These are phyloP conservation scores for Pyrgus malvae DNA, from an alignment of 2,888 invertebrate species.

Conservation along the genomic window DNA sequence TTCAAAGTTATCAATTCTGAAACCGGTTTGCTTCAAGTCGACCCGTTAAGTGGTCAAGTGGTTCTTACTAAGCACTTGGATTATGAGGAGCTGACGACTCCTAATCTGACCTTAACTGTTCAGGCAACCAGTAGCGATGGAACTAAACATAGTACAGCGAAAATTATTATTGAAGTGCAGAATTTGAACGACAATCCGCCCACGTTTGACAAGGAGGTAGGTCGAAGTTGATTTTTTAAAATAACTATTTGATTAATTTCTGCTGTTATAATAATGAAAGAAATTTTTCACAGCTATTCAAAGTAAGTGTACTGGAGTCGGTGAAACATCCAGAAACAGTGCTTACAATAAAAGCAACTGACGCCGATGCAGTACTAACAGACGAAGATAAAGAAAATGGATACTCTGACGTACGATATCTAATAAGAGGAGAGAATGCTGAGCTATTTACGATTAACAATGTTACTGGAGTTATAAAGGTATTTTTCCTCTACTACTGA, in stretches of 20 bases:
- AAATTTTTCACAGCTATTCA: conserved; percentile 77
- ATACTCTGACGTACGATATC: conserved; percentile 87
- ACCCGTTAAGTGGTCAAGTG: conserved; percentile 87
- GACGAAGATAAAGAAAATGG: conserved; percentile 81
- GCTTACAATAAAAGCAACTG: conserved; percentile 86
- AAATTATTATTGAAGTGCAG: conserved; percentile 85
- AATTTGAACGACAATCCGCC: conserved; percentile 92
- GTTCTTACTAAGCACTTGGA: conserved; percentile 88
- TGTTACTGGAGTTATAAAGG: conserved; percentile 85
- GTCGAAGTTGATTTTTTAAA: conserved; percentile 20
- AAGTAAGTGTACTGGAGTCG: conserved; percentile 87
- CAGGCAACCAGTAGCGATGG: conserved; percentile 79
- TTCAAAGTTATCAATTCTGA: conserved; percentile 81
- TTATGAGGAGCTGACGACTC: conserved; percentile 86
- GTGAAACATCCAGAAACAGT: conserved; percentile 85
- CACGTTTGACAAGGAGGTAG: conserved; percentile 84
- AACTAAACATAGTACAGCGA: conserved; percentile 84
- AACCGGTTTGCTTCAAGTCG: conserved; percentile 80
- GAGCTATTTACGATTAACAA: conserved; percentile 87
- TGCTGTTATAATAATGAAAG: not conserved
- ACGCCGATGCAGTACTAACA: conserved; percentile 84
- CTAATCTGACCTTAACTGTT: conserved; percentile 81
- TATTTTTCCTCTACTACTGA: no score
- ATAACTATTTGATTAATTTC: no score
- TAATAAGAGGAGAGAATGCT: conserved; percentile 87